These are phyloP conservation scores for Chloromyia formosa DNA, from an alignment of 2,888 invertebrate genomes.

Conservation along the genomic window DNA sequence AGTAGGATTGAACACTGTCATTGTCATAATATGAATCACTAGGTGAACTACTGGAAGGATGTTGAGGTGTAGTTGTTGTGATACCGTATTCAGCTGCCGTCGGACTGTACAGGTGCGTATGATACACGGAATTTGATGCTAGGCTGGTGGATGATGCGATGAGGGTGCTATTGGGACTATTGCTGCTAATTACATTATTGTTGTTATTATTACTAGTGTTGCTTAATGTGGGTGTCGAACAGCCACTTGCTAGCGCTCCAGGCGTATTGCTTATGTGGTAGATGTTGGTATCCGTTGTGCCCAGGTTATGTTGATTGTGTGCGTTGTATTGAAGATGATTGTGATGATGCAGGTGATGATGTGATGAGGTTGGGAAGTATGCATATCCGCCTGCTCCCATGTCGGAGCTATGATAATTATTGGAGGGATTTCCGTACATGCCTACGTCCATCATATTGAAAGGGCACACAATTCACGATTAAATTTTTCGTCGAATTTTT, in stretches of 20 bases:
- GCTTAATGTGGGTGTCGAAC: slow-evolving; percentile 10
- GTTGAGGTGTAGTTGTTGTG: slow-evolving; percentile 57
- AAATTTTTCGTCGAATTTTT: neutral
- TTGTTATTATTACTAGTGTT: slow-evolving; percentile 43
- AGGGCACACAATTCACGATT: neutral
- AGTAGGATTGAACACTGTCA: slow-evolving; percentile 62
- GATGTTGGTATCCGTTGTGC: slow-evolving; percentile 33
- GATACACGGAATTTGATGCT: slow-evolving; percentile 50
- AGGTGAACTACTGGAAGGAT: slow-evolving; percentile 62
- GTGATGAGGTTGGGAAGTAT: slow-evolving; percentile 53
- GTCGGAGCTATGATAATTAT: slow-evolving; percentile 58
- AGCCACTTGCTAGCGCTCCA: slow-evolving; percentile 1
- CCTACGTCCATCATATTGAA: slow-evolving; percentile 65
- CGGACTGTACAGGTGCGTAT: slow-evolving; percentile 63
- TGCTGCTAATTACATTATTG: slow-evolving; percentile 41
- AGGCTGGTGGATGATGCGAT: slow-evolving; percentile 22
- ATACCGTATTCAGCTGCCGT: slow-evolving; percentile 64
- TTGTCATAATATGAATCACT: slow-evolving; percentile 62
- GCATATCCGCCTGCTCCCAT: slow-evolving; percentile 51
- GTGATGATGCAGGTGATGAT: slow-evolving; percentile 52
- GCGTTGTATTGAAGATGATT: slow-evolving; percentile 42
- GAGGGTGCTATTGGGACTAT: slow-evolving; percentile 33
- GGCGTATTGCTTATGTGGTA: slow-evolving; percentile 52
- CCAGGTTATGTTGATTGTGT: slow-evolving; percentile 32
- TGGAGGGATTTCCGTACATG: slow-evolving; percentile 64